These are phyloP conservation scores for Sinocyclocheilus maitianheensis DNA, from an alignment of 2,113 vertebrate species.

Conservation along the genomic window DNA sequence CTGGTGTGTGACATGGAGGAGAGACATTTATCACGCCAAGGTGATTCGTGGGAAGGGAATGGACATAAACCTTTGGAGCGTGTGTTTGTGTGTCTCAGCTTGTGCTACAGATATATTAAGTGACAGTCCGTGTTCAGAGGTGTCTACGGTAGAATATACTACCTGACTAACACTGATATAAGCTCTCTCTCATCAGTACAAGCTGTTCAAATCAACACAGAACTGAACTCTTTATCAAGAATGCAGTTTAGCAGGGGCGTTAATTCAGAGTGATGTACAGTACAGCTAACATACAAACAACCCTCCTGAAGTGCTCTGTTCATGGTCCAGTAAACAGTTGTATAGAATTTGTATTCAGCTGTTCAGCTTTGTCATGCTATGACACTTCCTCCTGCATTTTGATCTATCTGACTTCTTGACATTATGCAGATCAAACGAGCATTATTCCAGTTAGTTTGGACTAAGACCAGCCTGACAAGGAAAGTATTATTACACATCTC, in stretches of 20 bases:
- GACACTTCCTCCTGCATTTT: background rate
- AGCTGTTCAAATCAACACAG: background rate
- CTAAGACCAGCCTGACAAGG: background rate
- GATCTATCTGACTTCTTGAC: background rate
- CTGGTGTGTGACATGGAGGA: background rate
- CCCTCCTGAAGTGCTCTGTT: background rate
- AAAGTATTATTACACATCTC: background rate
- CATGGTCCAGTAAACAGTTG: background rate
- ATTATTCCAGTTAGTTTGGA: too few relatives aligned
- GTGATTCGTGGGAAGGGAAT: background rate
- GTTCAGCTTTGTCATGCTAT: background rate
- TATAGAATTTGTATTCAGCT: background rate
- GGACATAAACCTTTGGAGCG: background rate
- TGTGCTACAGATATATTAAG: background rate
- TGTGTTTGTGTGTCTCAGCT: background rate
- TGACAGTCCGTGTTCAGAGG: background rate
- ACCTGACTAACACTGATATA: background rate
- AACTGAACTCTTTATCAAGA: background rate
- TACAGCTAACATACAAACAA: background rate
- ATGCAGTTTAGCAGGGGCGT: background rate
- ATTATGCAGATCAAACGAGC: too few relatives aligned
- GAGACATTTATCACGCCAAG: background rate
- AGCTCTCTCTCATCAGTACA: background rate
- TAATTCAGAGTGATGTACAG: background rate
- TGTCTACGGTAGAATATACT: background rate